Evolutionary conservation across 2,888 invertebrate species (phyloP), one percentile per base, ranked within the genome.

Genomic region (Coelogynopora nodosa): DNA sequence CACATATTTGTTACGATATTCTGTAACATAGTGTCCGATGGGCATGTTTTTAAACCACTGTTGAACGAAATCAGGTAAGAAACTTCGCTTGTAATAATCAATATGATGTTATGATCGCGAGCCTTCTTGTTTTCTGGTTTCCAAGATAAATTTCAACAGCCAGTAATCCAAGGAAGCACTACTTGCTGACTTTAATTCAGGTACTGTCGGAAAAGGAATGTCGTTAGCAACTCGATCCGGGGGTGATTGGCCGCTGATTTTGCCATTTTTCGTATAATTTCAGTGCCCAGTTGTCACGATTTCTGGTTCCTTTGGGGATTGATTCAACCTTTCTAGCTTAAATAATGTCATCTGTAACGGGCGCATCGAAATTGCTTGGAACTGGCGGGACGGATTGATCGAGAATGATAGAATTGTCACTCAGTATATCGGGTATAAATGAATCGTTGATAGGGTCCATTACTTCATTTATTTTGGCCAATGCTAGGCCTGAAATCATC

Each of bases 151-250:
- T 74, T 26, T 74, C 18, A 23, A 26, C 23, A 74, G 74, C 23
- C 27, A 23, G 27, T 74, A 74, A 74, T 74, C 74, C 74, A 74
- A 74, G 27, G 74, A 74, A 74, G 74, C 74, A 74, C 74, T 74
- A 74, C 74, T 74, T 74, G 74, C 74, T 74, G 74, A 74, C 74
- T 49, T 49, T 74, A 74, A 74, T 74, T 74, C 74, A 74, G 74
- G 74, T 74, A 10, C 74, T 74, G 74, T 13, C 23, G 74, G 74
- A 74, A 74, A 74, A 74, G 27, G 74, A 74, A 74, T 74, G 74
- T 74, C 74, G 74, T 74, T 74, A 74, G 74, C 74, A 74, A n/a
- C 74, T 74, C n/a, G n/a, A n/a, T n/a, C 74, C 74, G 74, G 74
- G 23, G 27, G 74, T 74, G 27, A 74, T 74, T 23, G 74, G 74